phyloP scores from a whole-genome alignment of 2,113 vertebrate species.

The Grus americana region DNA sequence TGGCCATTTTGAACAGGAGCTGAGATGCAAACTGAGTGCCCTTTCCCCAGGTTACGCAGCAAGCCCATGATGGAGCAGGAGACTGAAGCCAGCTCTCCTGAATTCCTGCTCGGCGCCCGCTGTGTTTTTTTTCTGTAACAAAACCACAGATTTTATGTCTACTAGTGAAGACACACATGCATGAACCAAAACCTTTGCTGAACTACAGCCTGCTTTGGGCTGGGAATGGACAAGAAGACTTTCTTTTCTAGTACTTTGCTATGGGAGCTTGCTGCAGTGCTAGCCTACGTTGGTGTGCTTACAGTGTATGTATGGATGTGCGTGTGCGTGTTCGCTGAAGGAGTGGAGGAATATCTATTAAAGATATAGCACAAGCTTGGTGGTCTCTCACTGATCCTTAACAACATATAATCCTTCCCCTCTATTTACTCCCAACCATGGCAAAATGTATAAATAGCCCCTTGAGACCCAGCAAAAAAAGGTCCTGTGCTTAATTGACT shows the following conservation, averaged over 20 bases:
- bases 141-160: neutral
- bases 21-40: neutral
- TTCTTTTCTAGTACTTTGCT: neutral
- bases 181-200: neutral
- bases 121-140: neutral
- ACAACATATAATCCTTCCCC: neutral
- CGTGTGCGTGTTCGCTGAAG: rapidly evolving
- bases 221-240: neutral
- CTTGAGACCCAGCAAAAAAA: neutral
- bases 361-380: neutral
- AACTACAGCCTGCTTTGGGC: neutral
- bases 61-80: neutral
- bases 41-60: neutral
- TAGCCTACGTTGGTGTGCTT: neutral
- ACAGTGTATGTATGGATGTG: rapidly evolving
- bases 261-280: neutral
- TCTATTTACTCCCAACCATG: neutral
- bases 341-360: neutral
- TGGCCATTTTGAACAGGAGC: neutral
- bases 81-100: neutral
- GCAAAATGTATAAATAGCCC: neutral
- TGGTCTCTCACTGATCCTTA: slow-evolving; percentile 3
- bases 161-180: neutral
- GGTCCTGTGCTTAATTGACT: neutral
- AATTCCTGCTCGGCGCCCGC: neutral